Base-by-base conservation (phyloP, 2,888 invertebrate species). In the Fabriciana adippe region DNA sequence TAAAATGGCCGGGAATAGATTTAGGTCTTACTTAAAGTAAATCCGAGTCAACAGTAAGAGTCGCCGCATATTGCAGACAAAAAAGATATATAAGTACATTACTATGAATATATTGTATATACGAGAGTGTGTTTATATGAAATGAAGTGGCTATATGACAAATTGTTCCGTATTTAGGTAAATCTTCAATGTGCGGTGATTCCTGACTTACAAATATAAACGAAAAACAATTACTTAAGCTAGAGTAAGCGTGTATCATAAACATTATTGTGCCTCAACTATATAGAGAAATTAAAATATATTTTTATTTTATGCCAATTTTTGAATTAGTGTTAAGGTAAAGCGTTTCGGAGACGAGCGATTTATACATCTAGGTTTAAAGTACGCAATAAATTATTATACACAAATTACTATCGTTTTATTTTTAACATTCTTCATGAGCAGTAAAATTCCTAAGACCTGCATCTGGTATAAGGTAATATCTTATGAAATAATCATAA, bases 401-500 rank as follows among this genome's bases (percentile, higher is more conserved):
- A 69, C 72, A 71, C 66, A 69, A 68, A 73, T 61, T 1, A 4
- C 15, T 18, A 26, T 63, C 21, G 65, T 67, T 67, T 55, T 61
- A 64, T 68, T 64, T 50, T 41, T 41, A 41, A 11, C 35, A 41
- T 11, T 41, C 97, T 78, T 93, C 92, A 2, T 94, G 93, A 0
- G 93, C 93, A 92, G 92, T 85, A 62, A 98, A 80, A 82, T 95
- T 95, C 81, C 95, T 95, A 74, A 98, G 95, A 15, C 96, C 97
- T 86, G 97, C 97, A 82, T 97, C 94, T 11, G 97, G 96, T 94
- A 96, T 96, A 80, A 95, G 95, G 83, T 97, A 97, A 89, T 98
- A 98, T 93, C 98, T 97, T 74, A 96, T 95, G 81, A 96, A 98
- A 73, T 95, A 91, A 11, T n/a, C n/a, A n/a, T n/a, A n/a, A n/a